phyloP scores from a whole-genome alignment of 1,140 invertebrate species.

The Brachionus paranguensis region DNA sequence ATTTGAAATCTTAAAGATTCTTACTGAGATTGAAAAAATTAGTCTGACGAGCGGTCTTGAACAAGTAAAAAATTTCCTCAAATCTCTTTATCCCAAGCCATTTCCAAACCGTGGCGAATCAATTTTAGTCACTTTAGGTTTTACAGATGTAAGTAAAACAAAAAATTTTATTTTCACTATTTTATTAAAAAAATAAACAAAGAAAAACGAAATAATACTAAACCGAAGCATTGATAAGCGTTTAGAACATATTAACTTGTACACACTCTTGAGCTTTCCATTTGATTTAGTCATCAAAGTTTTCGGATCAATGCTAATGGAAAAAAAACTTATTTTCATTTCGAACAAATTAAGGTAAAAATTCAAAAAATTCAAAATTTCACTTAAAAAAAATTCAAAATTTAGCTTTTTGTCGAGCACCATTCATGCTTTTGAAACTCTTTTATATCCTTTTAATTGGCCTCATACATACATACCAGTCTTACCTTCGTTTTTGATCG shows the following conservation, averaged over 20 bases:
- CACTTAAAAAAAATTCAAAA: too few relatives aligned
- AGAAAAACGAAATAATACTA: constrained; percentile 2
- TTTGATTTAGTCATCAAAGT: constrained; percentile 26
- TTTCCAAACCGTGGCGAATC: constrained; percentile 24
- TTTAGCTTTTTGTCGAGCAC: constrained; percentile 61
- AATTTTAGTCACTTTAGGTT: neutral
- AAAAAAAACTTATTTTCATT: constrained; percentile 21
- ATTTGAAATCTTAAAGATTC: neutral
- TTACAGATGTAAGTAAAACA: neutral
- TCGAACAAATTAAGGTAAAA: constrained; percentile 16
- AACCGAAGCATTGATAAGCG: neutral
- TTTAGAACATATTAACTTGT: constrained; percentile 14
- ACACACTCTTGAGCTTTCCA: constrained; percentile 8
- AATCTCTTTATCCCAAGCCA: neutral
- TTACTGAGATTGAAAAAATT: neutral
- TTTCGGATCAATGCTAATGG: neutral
- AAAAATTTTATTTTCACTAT: neutral
- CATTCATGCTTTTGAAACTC: constrained; percentile 66
- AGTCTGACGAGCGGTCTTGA: neutral
- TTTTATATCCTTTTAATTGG: constrained; percentile 75
- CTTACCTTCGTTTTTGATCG: constrained; percentile 65
- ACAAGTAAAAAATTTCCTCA: neutral
- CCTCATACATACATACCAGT: constrained; percentile 71
- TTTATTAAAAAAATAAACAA: neutral
- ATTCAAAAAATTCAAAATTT: neutral